These are phyloP conservation scores for Nothoprocta pentlandii DNA, from an alignment of 2,113 vertebrate species.

Conservation along the genomic window DNA sequence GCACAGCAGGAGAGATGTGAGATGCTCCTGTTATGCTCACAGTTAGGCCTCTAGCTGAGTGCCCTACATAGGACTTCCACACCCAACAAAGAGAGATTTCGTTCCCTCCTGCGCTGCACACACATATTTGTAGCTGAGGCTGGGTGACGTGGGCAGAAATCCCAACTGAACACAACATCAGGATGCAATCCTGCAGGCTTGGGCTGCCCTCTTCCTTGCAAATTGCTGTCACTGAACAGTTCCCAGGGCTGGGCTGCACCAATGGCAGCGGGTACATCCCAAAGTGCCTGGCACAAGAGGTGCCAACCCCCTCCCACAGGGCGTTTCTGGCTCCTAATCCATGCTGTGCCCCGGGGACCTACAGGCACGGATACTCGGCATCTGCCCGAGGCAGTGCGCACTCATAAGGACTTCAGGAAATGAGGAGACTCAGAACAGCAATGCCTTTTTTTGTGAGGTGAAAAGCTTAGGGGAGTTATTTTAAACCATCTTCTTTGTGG, in stretches of 20 bases:
- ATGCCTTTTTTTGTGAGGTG: background rate
- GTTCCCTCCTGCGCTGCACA: background rate
- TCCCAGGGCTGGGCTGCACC: background rate
- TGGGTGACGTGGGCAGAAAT: background rate
- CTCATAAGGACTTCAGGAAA: background rate
- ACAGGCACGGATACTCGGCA: rapidly evolving
- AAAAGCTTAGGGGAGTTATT: background rate
- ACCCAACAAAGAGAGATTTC: background rate
- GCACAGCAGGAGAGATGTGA: no score
- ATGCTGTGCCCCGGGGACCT: rapidly evolving
- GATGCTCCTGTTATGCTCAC: background rate
- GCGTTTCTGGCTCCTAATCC: background rate
- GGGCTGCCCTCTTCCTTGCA: background rate
- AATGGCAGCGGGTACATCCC: background rate
- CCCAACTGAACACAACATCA: background rate
- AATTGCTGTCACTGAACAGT: background rate
- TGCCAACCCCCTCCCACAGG: background rate
- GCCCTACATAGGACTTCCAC: background rate
- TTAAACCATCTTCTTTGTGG: slow-evolving; percentile 35
- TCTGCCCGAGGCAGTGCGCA: rapidly evolving
- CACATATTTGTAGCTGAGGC: background rate
- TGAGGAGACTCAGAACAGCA: background rate
- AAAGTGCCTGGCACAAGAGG: background rate
- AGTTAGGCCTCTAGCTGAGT: background rate
- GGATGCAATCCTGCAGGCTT: background rate